Conservation (phyloP, 2,888 invertebrate species). For the Agrotis clavis region DNA sequence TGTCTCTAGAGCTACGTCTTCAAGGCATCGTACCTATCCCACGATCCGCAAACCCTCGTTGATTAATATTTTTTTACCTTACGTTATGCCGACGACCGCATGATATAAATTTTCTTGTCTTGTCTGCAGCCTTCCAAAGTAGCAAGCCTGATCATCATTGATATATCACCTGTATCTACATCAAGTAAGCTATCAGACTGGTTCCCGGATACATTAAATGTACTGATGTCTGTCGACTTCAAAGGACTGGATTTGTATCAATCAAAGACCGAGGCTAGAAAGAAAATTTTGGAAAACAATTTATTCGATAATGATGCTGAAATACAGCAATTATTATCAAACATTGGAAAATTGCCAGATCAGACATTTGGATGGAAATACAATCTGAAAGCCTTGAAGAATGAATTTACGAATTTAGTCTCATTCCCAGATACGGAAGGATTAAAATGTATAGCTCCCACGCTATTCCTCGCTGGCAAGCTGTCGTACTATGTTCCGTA, state of each 20-base stretch:
- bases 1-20: too few species aligned
- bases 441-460: conserved; percentile 74
- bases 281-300: conserved; percentile 69
- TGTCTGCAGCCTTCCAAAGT: conserved; percentile 88
- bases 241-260: conserved; percentile 89
- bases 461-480: conserved; percentile 80
- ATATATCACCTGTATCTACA: conserved; percentile 92
- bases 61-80: not conserved
- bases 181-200: conserved; percentile 88
- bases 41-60: too few species aligned
- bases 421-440: conserved; percentile 75
- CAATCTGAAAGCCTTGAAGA: conserved; percentile 73
- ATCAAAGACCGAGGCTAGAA: conserved; percentile 88
- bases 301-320: conserved; percentile 65
- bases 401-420: conserved; percentile 71
- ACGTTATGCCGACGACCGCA: not conserved
- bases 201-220: conserved; percentile 88
- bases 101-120: not conserved
- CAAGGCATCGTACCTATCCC: too few species aligned
- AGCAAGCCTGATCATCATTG: conserved; percentile 92
- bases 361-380: conserved; percentile 77
- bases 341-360: conserved; percentile 70
- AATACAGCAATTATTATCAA: conserved; percentile 76
- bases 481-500: conserved; percentile 80
- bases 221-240: conserved; percentile 91